A percentile compares a stretch with the other conserved stretches of the same genome.
Conservation (phyloP, 2,797 vertebrate genomes). For the Mionectes olivaceus region DNA sequence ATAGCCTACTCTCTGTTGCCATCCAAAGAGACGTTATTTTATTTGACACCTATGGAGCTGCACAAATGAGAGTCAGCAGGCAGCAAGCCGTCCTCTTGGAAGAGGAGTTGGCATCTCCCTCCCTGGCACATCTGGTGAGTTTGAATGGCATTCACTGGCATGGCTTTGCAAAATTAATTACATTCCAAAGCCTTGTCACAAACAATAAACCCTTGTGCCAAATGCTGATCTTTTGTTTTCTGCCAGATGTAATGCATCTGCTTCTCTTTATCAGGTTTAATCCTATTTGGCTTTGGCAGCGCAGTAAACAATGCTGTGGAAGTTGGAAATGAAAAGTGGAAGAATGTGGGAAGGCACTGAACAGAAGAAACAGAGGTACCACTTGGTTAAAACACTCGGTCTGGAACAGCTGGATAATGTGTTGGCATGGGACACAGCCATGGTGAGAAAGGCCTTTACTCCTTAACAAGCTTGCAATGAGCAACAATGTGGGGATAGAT, state of each 20-base stretch:
- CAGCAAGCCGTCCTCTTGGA: constrained; percentile 15
- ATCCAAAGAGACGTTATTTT: constrained; percentile 57
- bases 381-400: neutral
- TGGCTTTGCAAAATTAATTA: constrained; percentile 71
- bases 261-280: constrained; percentile 67
- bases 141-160: constrained; percentile 63
- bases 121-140: constrained; percentile 62
- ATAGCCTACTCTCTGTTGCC: constrained; percentile 14
- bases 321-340: neutral
- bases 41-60: constrained; percentile 18
- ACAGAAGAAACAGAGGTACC: neutral
- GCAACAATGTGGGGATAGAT: neutral
- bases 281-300: constrained; percentile 43
- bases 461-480: neutral
- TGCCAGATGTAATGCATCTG: constrained; percentile 68
- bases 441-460: neutral
- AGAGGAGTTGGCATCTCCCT: constrained; percentile 51
- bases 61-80: constrained; percentile 62
- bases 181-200: constrained; percentile 62
- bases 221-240: constrained; percentile 56
- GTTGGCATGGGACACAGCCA: neutral
- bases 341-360: neutral
- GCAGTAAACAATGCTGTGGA: constrained; percentile 33
- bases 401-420: neutral
- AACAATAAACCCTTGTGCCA: constrained; percentile 69